Evolutionary conservation across 2,888 invertebrate species (phyloP).

Genomic region (Scaptomyza tumidula): DNA sequence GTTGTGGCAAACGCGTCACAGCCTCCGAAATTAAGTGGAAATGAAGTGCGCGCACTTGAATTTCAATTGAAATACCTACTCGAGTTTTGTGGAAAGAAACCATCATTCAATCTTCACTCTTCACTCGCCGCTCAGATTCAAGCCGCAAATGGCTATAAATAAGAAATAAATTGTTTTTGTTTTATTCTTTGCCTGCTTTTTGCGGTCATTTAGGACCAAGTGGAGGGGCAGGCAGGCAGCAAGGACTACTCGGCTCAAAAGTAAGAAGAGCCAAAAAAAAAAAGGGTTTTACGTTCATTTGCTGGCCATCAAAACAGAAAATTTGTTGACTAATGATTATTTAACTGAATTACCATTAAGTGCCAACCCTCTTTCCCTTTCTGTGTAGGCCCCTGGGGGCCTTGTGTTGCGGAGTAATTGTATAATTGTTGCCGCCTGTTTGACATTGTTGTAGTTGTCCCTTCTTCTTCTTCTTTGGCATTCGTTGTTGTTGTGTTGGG

Average conservation of each 20-base stretch:
- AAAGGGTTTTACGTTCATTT: slow-evolving; percentile 28
- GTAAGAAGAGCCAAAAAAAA: background rate
- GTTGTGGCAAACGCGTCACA: slow-evolving; percentile 62
- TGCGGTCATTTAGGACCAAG: slow-evolving; percentile 33
- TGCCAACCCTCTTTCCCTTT: slow-evolving; percentile 4
- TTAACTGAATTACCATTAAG: slow-evolving; percentile 79
- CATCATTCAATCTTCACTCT: background rate
- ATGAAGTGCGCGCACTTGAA: slow-evolving; percentile 74
- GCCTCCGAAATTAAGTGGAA: slow-evolving; percentile 76
- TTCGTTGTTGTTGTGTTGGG: slow-evolving; percentile 35
- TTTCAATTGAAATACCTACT: slow-evolving; percentile 70
- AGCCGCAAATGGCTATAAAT: slow-evolving; percentile 54
- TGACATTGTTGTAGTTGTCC: slow-evolving; percentile 38
- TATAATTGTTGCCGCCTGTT: slow-evolving; percentile 53
- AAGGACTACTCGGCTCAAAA: background rate
- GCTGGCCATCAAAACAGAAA: slow-evolving; percentile 2
- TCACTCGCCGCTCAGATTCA: slow-evolving; percentile 8
- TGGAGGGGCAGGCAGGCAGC: background rate
- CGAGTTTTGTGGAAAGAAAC: background rate
- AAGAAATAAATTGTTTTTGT: slow-evolving; percentile 46
- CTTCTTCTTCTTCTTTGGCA: slow-evolving; percentile 24
- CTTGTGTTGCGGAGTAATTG: slow-evolving; percentile 35
- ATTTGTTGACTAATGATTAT: slow-evolving; percentile 75
- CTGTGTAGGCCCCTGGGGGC: slow-evolving; percentile 20
- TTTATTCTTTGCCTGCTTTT: slow-evolving; percentile 19